phyloP scores from a whole-genome alignment of 2,888 invertebrate species.

The Calliopum simillimum region DNA sequence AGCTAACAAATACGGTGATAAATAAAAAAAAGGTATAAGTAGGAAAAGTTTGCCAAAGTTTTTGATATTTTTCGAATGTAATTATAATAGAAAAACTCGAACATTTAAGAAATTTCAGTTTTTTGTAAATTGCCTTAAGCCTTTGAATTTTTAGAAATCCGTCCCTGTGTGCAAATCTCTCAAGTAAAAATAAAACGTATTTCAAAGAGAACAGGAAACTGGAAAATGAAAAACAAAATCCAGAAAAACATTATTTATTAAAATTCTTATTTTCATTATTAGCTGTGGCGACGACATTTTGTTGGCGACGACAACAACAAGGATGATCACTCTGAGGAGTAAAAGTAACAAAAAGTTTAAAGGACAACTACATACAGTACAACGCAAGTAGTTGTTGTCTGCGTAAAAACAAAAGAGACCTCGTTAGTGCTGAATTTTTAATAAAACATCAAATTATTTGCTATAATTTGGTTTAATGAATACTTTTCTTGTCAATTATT shows the following conservation, averaged over 20 bases:
- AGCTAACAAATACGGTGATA: too few species aligned
- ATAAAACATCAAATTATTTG: constrained; percentile 50
- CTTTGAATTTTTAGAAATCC: too few species aligned
- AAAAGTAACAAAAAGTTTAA: not conserved
- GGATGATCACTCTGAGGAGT: not conserved
- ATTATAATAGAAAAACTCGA: too few species aligned
- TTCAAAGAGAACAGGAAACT: not conserved
- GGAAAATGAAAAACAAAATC: constrained; percentile 1
- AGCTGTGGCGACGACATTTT: constrained; percentile 19
- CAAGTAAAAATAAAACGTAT: too few species aligned
- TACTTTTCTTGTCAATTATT: constrained; percentile 27
- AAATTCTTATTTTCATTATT: constrained; percentile 53
- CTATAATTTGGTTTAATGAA: constrained; percentile 44
- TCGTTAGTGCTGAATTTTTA: constrained; percentile 56
- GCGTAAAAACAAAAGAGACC: constrained; percentile 46
- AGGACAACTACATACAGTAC: not conserved
- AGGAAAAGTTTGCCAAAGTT: too few species aligned
- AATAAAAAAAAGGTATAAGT: too few species aligned
- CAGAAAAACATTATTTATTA: constrained; percentile 51
- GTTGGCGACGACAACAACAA: not conserved
- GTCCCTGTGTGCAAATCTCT: too few species aligned
- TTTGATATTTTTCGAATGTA: too few species aligned
- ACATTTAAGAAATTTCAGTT: too few species aligned
- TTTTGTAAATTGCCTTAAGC: too few species aligned
- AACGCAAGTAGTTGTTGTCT: too few species aligned